Base-by-base conservation (phyloP, 2,797 vertebrate species). In the Poecilia picta region DNA sequence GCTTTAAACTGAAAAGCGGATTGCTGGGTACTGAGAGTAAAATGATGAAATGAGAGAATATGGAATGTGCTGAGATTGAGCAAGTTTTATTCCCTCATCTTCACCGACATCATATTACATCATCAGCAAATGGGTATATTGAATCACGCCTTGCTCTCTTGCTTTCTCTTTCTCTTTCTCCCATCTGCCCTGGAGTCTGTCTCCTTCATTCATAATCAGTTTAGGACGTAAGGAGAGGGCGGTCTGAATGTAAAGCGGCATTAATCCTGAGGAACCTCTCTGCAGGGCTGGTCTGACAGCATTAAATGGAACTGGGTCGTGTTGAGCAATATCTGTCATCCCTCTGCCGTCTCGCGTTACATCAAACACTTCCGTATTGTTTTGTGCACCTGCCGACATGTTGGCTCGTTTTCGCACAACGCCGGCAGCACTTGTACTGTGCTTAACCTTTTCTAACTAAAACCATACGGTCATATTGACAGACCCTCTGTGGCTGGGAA, bases 41-140 rank as follows among this genome's bases (percentile, higher is more conserved):
- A 83, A 84, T 88, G 85, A 89, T 88, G 87, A 86, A 91, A 91
- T 28, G 78, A 79, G 80, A 89, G 88, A 89, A 87, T 77, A 83
- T 78, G 82, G 83, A 89, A 92, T 74, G 73, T 87, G 88, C 89
- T 90, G 85, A 80, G 72, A 78, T 53, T 0, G 85, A 33, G 66
- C 77, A 64, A 66, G 68, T 85, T 86, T 89, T 72, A 81, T 76
- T 81, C 78, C 70, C 66, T 77, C 71, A 72, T 12, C 25, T 73
- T 57, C n/a, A 75, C 74, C 84, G 47, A 87, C 83, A 83, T 84
- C 47, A 59, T 49, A 74, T 92, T 90, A 87, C 85, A 91, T 93
- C 89, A 90, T 85, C 88, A 83, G 75, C 83, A 88, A 81, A 87
- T 75, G 79, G 83, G 55, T 23, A 46, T 70, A 83, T 77, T 57